A percentile compares a stretch with the other conserved stretches of the same genome.
Evolutionary conservation across 2,113 vertebrate species (phyloP).

Genomic region (Fukomys damarensis): DNA sequence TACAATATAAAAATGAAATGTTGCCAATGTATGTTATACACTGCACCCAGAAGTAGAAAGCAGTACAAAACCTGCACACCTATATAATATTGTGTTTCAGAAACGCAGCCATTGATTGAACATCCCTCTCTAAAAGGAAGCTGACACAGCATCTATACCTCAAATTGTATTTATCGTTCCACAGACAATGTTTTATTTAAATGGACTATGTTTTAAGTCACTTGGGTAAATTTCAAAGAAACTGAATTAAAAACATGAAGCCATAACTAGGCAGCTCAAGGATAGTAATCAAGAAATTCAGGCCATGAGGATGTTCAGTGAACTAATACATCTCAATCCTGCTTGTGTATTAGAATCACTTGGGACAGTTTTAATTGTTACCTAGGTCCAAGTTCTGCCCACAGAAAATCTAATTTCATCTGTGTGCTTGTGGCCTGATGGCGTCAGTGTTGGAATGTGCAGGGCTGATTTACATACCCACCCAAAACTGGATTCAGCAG

Average conservation of each 20-base stretch:
- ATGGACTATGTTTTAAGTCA: slow-evolving; percentile 62
- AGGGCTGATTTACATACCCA: slow-evolving; percentile 34
- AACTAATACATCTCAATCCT: not conserved
- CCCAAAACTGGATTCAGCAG: not conserved
- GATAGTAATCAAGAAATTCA: slow-evolving; percentile 41
- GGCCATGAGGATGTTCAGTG: slow-evolving; percentile 10
- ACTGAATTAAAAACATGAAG: slow-evolving; percentile 52
- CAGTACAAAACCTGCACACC: slow-evolving; percentile 60
- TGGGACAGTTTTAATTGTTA: not conserved
- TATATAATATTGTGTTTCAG: slow-evolving; percentile 68
- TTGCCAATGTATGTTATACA: slow-evolving; percentile 65
- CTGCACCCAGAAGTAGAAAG: slow-evolving; percentile 73
- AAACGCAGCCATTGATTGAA: slow-evolving; percentile 51
- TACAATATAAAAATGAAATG: slow-evolving; percentile 75
- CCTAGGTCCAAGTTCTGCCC: not conserved
- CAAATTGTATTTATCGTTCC: slow-evolving; percentile 28
- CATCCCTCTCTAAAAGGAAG: slow-evolving; percentile 42
- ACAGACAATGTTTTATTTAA: slow-evolving; percentile 59
- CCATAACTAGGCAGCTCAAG: slow-evolving; percentile 34
- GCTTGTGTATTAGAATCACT: slow-evolving; percentile 6
- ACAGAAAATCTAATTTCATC: slow-evolving; percentile 44
- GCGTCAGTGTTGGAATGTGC: slow-evolving; percentile 12
- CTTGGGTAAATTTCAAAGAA: slow-evolving; percentile 59
- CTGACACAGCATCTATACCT: slow-evolving; percentile 39
- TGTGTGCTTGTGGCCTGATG: not conserved